These are phyloP conservation scores for Sycophila sp. DNA, from an alignment of 1,140 invertebrate species.

Conservation along the genomic window DNA sequence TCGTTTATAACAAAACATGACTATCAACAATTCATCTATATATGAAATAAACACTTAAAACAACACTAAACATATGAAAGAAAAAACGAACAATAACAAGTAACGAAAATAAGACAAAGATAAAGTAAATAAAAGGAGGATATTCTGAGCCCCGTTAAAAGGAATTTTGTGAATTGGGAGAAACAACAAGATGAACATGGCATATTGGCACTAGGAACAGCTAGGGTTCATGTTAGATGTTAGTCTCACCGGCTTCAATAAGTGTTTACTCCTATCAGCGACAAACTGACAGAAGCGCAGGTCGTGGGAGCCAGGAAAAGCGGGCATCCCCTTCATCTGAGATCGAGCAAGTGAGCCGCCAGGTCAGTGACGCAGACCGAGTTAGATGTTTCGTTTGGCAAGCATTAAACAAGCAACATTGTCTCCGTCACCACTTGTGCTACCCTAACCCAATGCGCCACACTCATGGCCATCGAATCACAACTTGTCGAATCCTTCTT, in stretches of 20 bases:
- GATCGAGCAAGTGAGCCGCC: slow-evolving; percentile 65
- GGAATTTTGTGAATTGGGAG: slow-evolving; percentile 7
- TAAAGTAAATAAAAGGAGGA: neutral
- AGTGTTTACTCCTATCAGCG: slow-evolving; percentile 91
- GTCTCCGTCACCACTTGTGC: slow-evolving; percentile 66
- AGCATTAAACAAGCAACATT: slow-evolving; percentile 69
- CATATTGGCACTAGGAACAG: slow-evolving; percentile 55
- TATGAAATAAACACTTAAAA: neutral
- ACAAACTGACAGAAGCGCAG: slow-evolving; percentile 93
- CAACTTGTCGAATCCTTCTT: slow-evolving; percentile 6
- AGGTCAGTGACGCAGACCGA: slow-evolving; percentile 65
- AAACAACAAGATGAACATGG: slow-evolving; percentile 38
- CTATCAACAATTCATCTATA: neutral
- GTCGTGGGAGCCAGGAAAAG: slow-evolving; percentile 94
- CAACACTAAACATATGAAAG: neutral
- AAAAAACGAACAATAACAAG: neutral
- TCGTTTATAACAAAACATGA: no score
- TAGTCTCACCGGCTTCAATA: slow-evolving; percentile 92
- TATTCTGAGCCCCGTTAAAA: slow-evolving; percentile 27
- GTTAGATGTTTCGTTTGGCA: slow-evolving; percentile 66
- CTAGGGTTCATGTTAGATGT: slow-evolving; percentile 63
- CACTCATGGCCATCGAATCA: slow-evolving; percentile 43
- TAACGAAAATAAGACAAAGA: neutral
- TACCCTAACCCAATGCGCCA: slow-evolving; percentile 58
- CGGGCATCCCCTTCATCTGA: slow-evolving; percentile 90